These are phyloP conservation scores for Andrena praecox DNA, from an alignment of 2,888 invertebrate species.

Conservation along the genomic window DNA sequence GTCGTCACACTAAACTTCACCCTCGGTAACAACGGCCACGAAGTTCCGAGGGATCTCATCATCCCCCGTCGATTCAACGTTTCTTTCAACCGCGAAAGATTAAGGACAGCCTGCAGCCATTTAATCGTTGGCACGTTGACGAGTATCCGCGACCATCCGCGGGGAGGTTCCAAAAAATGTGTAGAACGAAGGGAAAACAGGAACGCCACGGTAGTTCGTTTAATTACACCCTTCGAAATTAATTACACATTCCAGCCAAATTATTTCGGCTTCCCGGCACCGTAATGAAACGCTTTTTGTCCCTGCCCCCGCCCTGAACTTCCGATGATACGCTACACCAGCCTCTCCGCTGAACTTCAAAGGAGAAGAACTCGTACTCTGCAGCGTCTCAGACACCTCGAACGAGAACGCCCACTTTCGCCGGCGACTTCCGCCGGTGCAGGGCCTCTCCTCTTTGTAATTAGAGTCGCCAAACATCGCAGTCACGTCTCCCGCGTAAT, in stretches of 20 bases:
- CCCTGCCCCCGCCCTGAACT: conserved; percentile 25
- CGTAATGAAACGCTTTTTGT: conserved; percentile 44
- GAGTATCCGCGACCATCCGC: not conserved
- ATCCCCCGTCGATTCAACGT: conserved; percentile 27
- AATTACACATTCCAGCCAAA: conserved; percentile 22
- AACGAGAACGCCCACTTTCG: conserved; percentile 38
- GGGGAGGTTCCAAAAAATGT: not conserved
- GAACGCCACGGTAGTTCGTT: not conserved
- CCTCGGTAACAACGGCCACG: conserved; percentile 1
- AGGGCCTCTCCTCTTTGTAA: conserved; percentile 47
- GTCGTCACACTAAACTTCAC: conserved; percentile 21
- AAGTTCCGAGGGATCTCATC: conserved; percentile 28
- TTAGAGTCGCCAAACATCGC: conserved; percentile 60
- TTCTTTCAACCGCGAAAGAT: not conserved
- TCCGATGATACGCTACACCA: conserved; percentile 42
- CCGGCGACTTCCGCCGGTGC: conserved; percentile 25
- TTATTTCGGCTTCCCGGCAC: conserved; percentile 31
- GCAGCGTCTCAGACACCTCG: conserved; percentile 39
- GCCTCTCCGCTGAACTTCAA: conserved; percentile 50
- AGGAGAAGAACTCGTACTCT: conserved; percentile 55
- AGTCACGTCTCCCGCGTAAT: conserved; percentile 2
- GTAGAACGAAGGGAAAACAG: not conserved
- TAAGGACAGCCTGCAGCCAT: not conserved
- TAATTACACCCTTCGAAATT: conserved; percentile 31
- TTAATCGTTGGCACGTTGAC: conserved; percentile 10